Conservation (phyloP, 1,140 invertebrate species). For the Drosophila ohnishii region DNA sequence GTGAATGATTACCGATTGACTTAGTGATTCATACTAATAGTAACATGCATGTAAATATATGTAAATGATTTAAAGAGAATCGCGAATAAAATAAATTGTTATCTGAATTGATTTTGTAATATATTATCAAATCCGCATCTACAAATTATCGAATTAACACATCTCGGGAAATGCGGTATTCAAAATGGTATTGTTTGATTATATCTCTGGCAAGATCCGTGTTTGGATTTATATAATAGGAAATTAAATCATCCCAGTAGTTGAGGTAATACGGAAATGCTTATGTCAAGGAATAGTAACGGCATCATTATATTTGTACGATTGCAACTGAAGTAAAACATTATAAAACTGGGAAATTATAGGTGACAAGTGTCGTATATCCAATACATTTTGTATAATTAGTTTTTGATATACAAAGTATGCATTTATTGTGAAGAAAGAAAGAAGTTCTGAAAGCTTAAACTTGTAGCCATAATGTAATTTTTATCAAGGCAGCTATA, state of each 20-base stretch:
- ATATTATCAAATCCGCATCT: neutral
- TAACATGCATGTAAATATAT: neutral
- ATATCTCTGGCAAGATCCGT: neutral
- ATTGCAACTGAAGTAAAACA: no score
- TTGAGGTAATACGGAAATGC: neutral
- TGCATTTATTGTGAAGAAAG: no score
- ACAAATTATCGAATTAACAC: conserved; percentile 1
- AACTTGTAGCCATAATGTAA: no score
- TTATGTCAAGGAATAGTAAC: neutral
- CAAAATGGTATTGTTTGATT: neutral
- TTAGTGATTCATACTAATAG: neutral
- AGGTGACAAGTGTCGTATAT: neutral
- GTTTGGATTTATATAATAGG: conserved; percentile 9
- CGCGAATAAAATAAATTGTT: conserved; percentile 3
- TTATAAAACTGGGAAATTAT: neutral
- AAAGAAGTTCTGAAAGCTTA: no score
- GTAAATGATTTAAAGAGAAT: neutral
- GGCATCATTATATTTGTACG: neutral
- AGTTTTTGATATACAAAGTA: neutral
- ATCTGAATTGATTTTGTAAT: conserved; percentile 1
- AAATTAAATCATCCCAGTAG: neutral
- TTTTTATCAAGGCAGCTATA: no score
- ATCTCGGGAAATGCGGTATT: neutral
- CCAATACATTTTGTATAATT: neutral
- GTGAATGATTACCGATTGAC: neutral